Evolutionary conservation across 2,113 vertebrate species (phyloP).

Genomic region (rat (Rattus norvegicus)): DNA sequence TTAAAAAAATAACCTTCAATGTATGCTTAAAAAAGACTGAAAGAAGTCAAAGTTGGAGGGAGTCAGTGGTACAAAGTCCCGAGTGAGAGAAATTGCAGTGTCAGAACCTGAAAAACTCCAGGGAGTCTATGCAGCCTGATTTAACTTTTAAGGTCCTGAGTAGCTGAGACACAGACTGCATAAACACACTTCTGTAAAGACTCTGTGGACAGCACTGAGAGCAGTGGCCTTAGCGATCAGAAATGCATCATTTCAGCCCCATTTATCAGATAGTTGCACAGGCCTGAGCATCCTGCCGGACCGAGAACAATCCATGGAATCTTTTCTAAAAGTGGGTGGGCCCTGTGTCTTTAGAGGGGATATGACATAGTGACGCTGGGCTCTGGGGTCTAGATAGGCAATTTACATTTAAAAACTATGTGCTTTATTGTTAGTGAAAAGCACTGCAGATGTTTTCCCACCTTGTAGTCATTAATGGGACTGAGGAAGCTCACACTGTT

Average conservation of each 20-base stretch:
- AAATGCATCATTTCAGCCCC: constrained; percentile 58
- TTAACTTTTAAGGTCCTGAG: constrained; percentile 74
- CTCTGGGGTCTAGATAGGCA: constrained; percentile 13
- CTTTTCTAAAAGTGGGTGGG: constrained; percentile 58
- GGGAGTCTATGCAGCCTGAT: constrained; percentile 70
- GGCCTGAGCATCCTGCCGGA: constrained; percentile 70
- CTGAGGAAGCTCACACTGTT: background rate
- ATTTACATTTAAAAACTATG: background rate
- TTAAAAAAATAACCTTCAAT: constrained; percentile 72
- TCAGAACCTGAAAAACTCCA: constrained; percentile 62
- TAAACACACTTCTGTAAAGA: constrained; percentile 72
- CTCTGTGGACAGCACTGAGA: constrained; percentile 47
- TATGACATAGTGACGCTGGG: constrained; percentile 27
- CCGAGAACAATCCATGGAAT: constrained; percentile 79
- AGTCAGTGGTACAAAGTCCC: constrained; percentile 80
- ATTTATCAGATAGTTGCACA: constrained; percentile 48
- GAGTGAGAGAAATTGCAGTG: constrained; percentile 74
- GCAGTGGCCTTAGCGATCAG: constrained; percentile 54
- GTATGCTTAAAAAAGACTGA: constrained; percentile 81
- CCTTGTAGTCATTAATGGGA: background rate
- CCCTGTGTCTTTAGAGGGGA: constrained; percentile 51
- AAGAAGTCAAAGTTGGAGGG: constrained; percentile 74
- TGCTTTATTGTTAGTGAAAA: constrained; percentile 52
- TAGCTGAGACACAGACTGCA: constrained; percentile 61
- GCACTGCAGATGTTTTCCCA: background rate